phyloP scores from a whole-genome alignment of 2,113 vertebrate species.

The Megaptera novaeangliae region DNA sequence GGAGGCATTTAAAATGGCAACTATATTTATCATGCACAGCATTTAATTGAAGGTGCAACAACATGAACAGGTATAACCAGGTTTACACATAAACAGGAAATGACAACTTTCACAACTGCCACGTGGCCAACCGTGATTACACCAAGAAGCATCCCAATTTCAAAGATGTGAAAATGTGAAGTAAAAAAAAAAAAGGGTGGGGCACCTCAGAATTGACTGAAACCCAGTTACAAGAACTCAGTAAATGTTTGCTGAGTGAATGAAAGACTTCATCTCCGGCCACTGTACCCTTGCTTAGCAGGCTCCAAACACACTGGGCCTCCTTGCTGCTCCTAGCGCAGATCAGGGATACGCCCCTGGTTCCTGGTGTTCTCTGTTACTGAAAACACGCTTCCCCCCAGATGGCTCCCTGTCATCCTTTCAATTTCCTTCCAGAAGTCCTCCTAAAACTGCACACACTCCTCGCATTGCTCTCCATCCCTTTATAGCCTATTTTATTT shows the following conservation, averaged over 20 bases:
- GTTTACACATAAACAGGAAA: conserved; percentile 15
- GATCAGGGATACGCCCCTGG: background rate
- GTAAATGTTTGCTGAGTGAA: background rate
- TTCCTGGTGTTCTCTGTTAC: background rate
- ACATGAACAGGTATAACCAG: background rate
- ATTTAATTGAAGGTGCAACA: background rate
- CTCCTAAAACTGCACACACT: background rate
- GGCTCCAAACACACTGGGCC: background rate
- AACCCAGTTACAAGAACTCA: background rate
- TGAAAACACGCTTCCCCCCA: background rate
- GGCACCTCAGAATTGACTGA: background rate
- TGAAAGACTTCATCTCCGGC: background rate
- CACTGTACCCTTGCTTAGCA: background rate
- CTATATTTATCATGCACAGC: background rate
- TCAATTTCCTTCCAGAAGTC: background rate
- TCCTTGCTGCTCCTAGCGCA: background rate
- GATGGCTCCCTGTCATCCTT: background rate
- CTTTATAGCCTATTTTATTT: background rate
- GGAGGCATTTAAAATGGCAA: background rate
- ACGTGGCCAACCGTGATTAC: background rate
- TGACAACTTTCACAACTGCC: background rate
- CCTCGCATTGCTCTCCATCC: background rate
- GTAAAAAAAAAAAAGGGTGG: rapidly evolving
- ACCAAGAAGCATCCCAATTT: background rate
- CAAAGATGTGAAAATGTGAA: background rate